Conservation (phyloP, 2,888 invertebrate genomes). For the Andrena hattorfiana region DNA sequence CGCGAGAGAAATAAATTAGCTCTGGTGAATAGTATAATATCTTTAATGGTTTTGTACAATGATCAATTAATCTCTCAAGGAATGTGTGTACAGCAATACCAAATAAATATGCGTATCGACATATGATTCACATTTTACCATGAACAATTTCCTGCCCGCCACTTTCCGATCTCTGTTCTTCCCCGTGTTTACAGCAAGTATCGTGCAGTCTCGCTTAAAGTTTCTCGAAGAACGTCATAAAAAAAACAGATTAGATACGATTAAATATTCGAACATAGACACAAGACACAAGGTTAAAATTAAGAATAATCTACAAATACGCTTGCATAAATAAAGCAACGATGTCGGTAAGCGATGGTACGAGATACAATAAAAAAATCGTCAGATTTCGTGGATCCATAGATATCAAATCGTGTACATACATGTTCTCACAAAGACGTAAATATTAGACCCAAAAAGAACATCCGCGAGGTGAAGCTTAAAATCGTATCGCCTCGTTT, state of each 20-base stretch:
- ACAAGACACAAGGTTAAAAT: slow-evolving; percentile 6
- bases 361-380: slow-evolving; percentile 36
- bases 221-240: not conserved
- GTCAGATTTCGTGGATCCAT: not conserved
- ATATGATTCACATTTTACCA: slow-evolving; percentile 21
- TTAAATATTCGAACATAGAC: slow-evolving; percentile 29
- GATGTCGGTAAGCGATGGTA: slow-evolving; percentile 44
- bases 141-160: slow-evolving; percentile 4
- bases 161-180: not conserved
- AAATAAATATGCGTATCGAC: slow-evolving; percentile 34
- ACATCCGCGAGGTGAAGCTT: not conserved
- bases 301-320: slow-evolving; percentile 28
- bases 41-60: slow-evolving; percentile 49
- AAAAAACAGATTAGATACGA: slow-evolving; percentile 4
- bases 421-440: not conserved
- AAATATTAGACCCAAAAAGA: slow-evolving; percentile 15
- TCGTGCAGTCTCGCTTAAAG: slow-evolving; percentile 31
- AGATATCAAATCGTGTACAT: slow-evolving; percentile 35
- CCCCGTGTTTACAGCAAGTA: slow-evolving; percentile 14
- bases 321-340: slow-evolving; percentile 75
- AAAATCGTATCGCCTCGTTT: not conserved
- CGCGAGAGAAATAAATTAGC: slow-evolving; percentile 41
- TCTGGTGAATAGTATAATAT: slow-evolving; percentile 26
- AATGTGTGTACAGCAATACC: slow-evolving; percentile 58
- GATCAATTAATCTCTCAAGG: slow-evolving; percentile 38